Percentiles rank a stretch among this genome's conserved stretches.
Evolutionary conservation across 2,113 vertebrate species (phyloP).

Genomic region (Genyomyrus donnyi): DNA sequence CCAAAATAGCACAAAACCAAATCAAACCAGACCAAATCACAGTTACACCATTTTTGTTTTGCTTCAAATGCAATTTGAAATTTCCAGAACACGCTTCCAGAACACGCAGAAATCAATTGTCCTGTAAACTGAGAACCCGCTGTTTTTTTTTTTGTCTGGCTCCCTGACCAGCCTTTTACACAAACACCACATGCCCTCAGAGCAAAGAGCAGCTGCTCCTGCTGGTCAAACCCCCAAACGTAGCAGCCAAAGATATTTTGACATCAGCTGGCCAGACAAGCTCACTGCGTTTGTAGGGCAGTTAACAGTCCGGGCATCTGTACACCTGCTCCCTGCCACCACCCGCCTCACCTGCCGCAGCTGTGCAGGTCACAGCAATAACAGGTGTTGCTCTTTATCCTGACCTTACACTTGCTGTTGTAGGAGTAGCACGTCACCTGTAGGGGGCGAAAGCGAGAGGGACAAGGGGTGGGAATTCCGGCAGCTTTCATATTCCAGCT

Average conservation of each 20-base stretch:
- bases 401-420: constrained; percentile 67
- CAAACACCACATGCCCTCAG: background rate
- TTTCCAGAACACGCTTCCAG: background rate
- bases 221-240: background rate
- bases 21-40: background rate
- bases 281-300: background rate
- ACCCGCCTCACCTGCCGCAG: constrained; percentile 73
- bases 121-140: background rate
- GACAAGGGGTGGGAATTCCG: background rate
- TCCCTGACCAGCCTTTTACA: background rate
- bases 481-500: background rate
- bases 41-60: background rate
- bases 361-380: constrained; percentile 90
- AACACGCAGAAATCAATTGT: background rate
- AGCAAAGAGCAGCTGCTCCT: background rate
- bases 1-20: background rate
- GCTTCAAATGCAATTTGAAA: background rate
- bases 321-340: background rate
- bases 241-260: background rate
- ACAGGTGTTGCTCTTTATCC: constrained; percentile 79
- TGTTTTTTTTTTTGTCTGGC: background rate
- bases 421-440: constrained; percentile 75
- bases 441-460: background rate
- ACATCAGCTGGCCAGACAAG: background rate
- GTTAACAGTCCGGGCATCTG: background rate